Evolutionary conservation across 1,140 invertebrate genomes (phyloP), one percentile per base, ranked within the genome.

Genomic region (Mamestra configurata): DNA sequence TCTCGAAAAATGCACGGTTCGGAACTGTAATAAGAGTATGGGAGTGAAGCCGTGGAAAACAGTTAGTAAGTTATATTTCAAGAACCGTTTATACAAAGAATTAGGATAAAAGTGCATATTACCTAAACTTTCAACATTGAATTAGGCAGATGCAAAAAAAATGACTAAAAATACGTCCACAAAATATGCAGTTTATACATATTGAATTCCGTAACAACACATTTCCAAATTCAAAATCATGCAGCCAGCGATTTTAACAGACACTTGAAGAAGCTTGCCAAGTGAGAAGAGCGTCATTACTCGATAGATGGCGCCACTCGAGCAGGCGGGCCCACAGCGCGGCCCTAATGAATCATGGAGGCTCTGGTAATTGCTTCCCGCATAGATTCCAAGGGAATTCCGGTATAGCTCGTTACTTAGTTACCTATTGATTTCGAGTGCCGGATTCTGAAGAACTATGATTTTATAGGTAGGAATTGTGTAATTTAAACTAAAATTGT

Each of bases 221-320:
- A 24, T 64, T 64, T 64, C 4, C 59, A 40, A 64, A 64, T 64
- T 31, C 35, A 66, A 13, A 11, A 11, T 40, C 43, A 7, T 27
- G 13, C 66, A 70, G 43, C 7, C 20, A 49, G 66, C 22, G 24
- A 49, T 70, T 24, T 20, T 22, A 70, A 49, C 10, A 46, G 66
- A 46, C 22, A 49, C 66, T 70, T 46, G 40, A 15, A 22, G 40
- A 46, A 24, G 40, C 40, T 22, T 68, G 64, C 64, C 40, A 46
- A 68, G 20, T 49, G 37, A 35, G 57, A 27, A 68, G 37, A 35
- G 35, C 18, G 40, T 68, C 64, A 46, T 68, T 68, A 68, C 37
- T 24, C 64, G 20, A 46, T 46, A 68, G 40, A 49, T 46, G 40
- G 46, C 64, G 6, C 40, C 37, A 37, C 64, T 46, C 20, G 40